A percentile compares a stretch with the other conserved stretches of the same genome.
Evolutionary conservation across 2,888 invertebrate genomes (phyloP).

Genomic region (Lomographa bimaculata): DNA sequence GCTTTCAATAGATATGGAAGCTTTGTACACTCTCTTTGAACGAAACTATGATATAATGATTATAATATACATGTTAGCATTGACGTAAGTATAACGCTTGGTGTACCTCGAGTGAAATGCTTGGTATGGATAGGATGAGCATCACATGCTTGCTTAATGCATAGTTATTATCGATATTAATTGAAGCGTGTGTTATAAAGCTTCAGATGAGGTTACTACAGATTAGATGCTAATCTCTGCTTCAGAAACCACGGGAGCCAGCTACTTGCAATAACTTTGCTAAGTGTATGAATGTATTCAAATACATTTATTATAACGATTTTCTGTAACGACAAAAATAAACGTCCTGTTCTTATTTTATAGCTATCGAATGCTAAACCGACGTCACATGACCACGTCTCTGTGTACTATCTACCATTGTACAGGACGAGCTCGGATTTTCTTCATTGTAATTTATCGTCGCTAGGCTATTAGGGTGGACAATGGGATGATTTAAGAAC

Average conservation of each 20-base stretch:
- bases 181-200: no score
- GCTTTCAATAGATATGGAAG: no score
- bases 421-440: constrained; percentile 29
- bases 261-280: constrained; percentile 15
- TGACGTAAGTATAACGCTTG: no score
- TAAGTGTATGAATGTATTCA: no score
- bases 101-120: constrained; percentile 15
- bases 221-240: constrained; percentile 13
- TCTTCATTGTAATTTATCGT: constrained; percentile 48
- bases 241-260: constrained; percentile 8
- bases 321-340: no score
- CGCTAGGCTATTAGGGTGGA: constrained; percentile 23
- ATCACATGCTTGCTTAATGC: no score
- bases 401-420: constrained; percentile 13
- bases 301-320: no score
- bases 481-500: constrained; percentile 27
- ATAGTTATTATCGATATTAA: no score
- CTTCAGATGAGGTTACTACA: no score
- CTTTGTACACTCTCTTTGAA: no score
- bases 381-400: constrained; percentile 22
- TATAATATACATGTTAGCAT: no score
- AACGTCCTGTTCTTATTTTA: constrained; percentile 42
- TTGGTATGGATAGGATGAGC: constrained; percentile 31
- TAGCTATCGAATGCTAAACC: constrained; percentile 35
- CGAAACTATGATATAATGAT: no score